Base-by-base conservation (phyloP, 2,888 invertebrate genomes). In the Meteorus cinctellus region DNA sequence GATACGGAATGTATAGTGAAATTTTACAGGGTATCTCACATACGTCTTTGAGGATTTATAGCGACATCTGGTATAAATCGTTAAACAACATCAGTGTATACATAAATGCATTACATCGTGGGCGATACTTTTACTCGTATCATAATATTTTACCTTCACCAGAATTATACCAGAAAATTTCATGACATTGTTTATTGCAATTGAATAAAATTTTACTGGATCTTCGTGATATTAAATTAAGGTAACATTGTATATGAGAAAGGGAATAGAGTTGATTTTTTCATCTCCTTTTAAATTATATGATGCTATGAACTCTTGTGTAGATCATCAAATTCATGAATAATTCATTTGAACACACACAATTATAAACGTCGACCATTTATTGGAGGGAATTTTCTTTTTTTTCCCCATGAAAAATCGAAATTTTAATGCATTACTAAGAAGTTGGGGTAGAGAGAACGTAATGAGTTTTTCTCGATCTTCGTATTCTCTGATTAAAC, bases 1-100 rank as follows among this genome's bases (percentile, higher is more conserved):
- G 74, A 80, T 70, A 74, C 68, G 74, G 80, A 78, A 81, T 81
- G 41, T 79, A 81, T 80, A 78, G 77, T 77, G 74, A 81, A 78
- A 81, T 81, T 78, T 81, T 59, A 79, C 77, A 74, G 78, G 45
- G 51, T 71, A 73, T 74, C 27, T 72, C 68, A 73, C 75, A 24
- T 24, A 77, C 60, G 66, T 65, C 34, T 55, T 19, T 55, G 63
- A 69, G 62, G 77, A 79, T 69, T 73, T 75, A 73, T 65, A 10
- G 41, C 27, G 74, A 78, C 63, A 68, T 27, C 45, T 55, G 27
- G 14, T n/a, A 31, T 59, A 10, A 60, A 48, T 74, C 60, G 48
- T 41, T 74, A 74, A 68, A 74, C 48, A 68, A 36, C 19, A 24
- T 24, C 55, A 19, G 19, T 55, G 10, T 55, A 55, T 41, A 41